These are phyloP conservation scores for Caenorhabditis briggsae DNA, from an alignment of 1,140 invertebrate genomes.

Conservation along the genomic window DNA sequence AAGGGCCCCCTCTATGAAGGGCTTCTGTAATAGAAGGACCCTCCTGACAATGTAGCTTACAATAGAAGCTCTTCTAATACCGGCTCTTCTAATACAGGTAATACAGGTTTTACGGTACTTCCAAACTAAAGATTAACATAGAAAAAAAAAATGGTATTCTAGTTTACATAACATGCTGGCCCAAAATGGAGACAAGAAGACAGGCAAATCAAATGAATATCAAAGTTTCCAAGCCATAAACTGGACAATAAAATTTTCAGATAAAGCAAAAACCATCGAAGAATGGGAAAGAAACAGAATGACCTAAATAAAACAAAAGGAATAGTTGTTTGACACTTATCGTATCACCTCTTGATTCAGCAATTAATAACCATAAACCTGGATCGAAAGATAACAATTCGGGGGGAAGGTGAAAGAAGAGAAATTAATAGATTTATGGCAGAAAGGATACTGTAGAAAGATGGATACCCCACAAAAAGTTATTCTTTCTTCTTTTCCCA, in stretches of 20 bases:
- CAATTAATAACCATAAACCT: constrained; percentile 53
- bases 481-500: background rate
- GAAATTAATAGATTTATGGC: constrained; percentile 46
- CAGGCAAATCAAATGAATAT: too few relatives aligned
- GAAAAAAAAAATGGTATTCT: too few relatives aligned
- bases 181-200: too few relatives aligned
- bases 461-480: background rate
- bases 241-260: background rate
- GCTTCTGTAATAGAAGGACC: too few relatives aligned
- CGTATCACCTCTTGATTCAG: constrained; percentile 24
- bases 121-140: too few relatives aligned
- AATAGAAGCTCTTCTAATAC: too few relatives aligned
- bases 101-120: too few relatives aligned
- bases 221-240: too few relatives aligned
- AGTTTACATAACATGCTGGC: too few relatives aligned
- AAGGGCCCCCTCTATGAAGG: too few relatives aligned
- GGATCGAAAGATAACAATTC: constrained; percentile 30
- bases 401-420: background rate
- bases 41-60: too few relatives aligned
- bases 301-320: background rate
- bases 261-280: background rate
- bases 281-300: background rate
- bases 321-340: background rate
- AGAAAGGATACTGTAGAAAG: background rate
- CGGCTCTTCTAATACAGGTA: too few relatives aligned